Evolutionary conservation across 1,140 invertebrate genomes (phyloP).

Genomic region (Drosophila mauritiana): DNA sequence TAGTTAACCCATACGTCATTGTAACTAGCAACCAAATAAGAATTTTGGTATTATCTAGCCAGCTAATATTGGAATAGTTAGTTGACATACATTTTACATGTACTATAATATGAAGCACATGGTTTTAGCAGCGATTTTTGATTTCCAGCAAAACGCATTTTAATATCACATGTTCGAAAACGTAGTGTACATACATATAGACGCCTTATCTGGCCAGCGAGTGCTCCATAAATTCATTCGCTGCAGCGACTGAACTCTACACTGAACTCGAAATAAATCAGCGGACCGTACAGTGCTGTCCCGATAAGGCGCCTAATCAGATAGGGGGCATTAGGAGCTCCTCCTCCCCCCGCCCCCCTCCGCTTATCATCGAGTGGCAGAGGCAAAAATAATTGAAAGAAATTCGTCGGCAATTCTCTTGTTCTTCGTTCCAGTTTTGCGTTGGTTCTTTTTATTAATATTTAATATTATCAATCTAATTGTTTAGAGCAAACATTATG

Average conservation of each 20-base stretch:
- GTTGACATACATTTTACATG: too few species aligned
- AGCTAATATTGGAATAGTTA: too few species aligned
- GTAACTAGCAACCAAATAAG: too few species aligned
- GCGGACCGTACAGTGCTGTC: conserved; percentile 19
- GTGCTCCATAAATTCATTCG: conserved; percentile 34
- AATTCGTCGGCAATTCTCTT: conserved; percentile 8
- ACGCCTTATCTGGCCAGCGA: conserved; percentile 12
- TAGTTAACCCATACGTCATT: too few species aligned
- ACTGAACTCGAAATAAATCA: conserved; percentile 42
- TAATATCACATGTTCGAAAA: conserved; percentile 17
- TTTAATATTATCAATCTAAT: conserved; percentile 46
- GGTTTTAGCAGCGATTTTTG: not conserved
- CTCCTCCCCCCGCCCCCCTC: too few species aligned
- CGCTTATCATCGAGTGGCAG: conserved; percentile 18
- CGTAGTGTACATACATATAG: not conserved
- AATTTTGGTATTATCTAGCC: too few species aligned
- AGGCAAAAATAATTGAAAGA: conserved; percentile 14
- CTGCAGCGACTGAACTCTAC: conserved; percentile 27
- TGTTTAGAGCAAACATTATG: conserved; percentile 47
- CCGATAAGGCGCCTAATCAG: conserved; percentile 27
- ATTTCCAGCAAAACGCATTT: conserved; percentile 9
- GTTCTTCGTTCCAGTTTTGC: conserved; percentile 50
- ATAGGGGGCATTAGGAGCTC: not conserved
- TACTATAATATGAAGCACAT: too few species aligned
- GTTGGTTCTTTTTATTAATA: conserved; percentile 44